Conservation (phyloP, 2,888 invertebrate species). For the Diploptera punctata region DNA sequence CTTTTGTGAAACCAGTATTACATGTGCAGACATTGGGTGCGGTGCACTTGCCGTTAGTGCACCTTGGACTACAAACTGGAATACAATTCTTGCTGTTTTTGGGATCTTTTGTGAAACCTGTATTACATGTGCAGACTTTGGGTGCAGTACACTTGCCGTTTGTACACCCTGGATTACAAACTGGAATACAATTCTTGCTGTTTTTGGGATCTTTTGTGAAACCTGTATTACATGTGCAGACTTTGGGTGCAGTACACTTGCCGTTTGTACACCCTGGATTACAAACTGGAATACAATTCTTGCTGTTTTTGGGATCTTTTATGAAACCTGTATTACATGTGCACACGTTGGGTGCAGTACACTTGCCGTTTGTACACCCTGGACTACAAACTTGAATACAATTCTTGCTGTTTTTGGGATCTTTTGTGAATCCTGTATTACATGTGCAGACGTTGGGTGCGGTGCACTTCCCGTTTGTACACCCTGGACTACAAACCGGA, state of each 20-base stretch:
- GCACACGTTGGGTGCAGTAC: conserved; percentile 41
- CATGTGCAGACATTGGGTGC: conserved; percentile 43
- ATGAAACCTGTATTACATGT: conserved; percentile 41
- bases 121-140: conserved; percentile 57
- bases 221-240: conserved; percentile 45
- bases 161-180: conserved; percentile 49
- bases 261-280: conserved; percentile 38
- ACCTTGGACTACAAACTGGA: conserved; percentile 26
- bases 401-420: background rate
- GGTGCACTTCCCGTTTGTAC: conserved; percentile 36
- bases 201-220: conserved; percentile 24
- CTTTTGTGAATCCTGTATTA: conserved; percentile 35
- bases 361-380: conserved; percentile 38
- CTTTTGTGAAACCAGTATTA: conserved; percentile 38
- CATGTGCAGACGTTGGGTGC: conserved; percentile 43
- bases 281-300: conserved; percentile 47
- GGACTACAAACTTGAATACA: background rate
- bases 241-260: conserved; percentile 38
- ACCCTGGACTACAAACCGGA: conserved; percentile 33
- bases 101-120: conserved; percentile 27
- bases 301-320: background rate
- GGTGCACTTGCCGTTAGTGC: conserved; percentile 21
- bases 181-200: conserved; percentile 47
- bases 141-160: conserved; percentile 54
- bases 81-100: conserved; percentile 4